Base-by-base conservation (phyloP, 2,888 invertebrate species). In the Apamea sordens region DNA sequence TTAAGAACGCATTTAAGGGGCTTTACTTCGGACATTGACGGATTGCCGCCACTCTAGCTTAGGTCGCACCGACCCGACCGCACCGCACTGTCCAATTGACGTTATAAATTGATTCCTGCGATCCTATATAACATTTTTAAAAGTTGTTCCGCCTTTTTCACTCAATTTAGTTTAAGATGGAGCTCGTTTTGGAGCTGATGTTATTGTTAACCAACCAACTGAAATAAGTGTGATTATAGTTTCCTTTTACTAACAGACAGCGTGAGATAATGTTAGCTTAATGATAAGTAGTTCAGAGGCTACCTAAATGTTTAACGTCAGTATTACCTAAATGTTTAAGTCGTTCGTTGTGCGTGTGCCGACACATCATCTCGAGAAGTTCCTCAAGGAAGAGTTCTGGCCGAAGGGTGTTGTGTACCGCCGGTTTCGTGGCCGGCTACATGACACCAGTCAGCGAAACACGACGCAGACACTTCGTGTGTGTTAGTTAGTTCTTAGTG, bases 11-110 rank as follows among this genome's bases (percentile, higher is more conserved):
- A 93, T 95, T 94, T 94, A 93, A 93, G 94, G 93, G 95, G 94
- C 94, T 95, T 95, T 94, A 94, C 91, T 91, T 89, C 77, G 91
- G 96, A 96, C 96, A 95, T 92, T 95, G 96, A 96, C 93, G 93
- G 93, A 96, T 96, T 92, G 92, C 92, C 92, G 91, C 90, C 91
- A 91, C 93, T 93, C 92, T 90, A 89, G 92, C 90, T 86, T 86
- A 88, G 91, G 91, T 91, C 91, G 89, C 92, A 88, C 89, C 88
- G 90, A 89, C 90, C 86, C 87, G 83, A 86, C 90, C 91, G 90
- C 89, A 90, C 92, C 89, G 79, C 87, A 89, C 90, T 91, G 92
- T 91, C 92, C 90, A 91, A 92, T 92, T 88, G 90, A 90, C 90
- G 92, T 92, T 90, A 93, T 93, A 92, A 93, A 93, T 93, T 93